Conservation (phyloP, 2,797 vertebrate genomes). For the Channallabes apus region DNA sequence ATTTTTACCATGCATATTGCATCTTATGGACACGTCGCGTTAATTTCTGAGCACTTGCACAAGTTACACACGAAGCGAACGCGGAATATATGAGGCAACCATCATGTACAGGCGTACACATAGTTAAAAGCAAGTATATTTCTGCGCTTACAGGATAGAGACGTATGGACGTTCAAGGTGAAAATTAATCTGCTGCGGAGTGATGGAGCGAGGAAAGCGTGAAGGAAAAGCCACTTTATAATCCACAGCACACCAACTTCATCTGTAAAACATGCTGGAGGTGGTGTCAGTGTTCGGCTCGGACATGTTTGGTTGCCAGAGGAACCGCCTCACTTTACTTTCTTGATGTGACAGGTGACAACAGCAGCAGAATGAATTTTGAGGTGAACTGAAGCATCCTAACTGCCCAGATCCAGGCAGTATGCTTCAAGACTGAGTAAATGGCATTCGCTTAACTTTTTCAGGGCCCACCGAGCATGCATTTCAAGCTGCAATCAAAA, state of each 20-base stretch:
- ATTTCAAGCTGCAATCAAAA: slow-evolving; percentile 9
- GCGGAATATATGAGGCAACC: too few species aligned
- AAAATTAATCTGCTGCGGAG: background rate
- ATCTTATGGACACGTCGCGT: too few species aligned
- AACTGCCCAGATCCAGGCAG: background rate
- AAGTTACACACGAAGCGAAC: too few species aligned
- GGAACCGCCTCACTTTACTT: background rate
- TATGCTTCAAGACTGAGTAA: background rate
- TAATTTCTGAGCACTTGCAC: too few species aligned
- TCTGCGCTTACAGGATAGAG: too few species aligned
- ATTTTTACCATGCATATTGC: too few species aligned
- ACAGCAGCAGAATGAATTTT: slow-evolving; percentile 13
- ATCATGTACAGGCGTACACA: too few species aligned
- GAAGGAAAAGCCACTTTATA: background rate
- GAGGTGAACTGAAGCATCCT: slow-evolving; percentile 13
- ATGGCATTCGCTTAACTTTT: slow-evolving; percentile 3
- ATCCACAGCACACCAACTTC: background rate
- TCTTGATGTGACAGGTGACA: slow-evolving; percentile 20
- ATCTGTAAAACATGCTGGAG: slow-evolving; percentile 10
- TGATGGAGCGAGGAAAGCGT: slow-evolving; percentile 3
- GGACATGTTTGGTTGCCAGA: slow-evolving; percentile 15
- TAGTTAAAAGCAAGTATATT: too few species aligned
- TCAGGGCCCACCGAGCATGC: slow-evolving; percentile 1
- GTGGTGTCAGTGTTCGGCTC: background rate
- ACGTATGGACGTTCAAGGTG: background rate